Evolutionary conservation across 2,113 vertebrate species (phyloP), one percentile per base, ranked within the genome.

Genomic region (Phyllostomus discolor): DNA sequence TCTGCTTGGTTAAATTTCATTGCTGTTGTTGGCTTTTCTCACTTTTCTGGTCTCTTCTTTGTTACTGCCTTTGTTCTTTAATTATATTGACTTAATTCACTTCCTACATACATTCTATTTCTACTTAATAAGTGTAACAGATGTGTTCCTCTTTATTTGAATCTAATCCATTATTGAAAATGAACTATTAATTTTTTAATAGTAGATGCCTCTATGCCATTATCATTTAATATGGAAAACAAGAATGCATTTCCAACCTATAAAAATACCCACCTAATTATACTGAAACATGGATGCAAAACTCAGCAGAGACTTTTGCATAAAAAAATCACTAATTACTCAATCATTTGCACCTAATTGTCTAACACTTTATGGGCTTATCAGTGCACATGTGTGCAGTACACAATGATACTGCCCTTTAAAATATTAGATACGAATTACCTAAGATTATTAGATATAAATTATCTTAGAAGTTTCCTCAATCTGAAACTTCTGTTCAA

Each of bases 151-250:
- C 50, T 50, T 72, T 57, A 72, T 75, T 31, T 70, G 41, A 43
- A 35, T 43, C 8, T 31, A 75, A 54, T 41, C 9, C 4, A 28
- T 88, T 59, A 38, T 66, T 75, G 4, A 84, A 93, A 69, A 84
- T 67, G 16, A 79, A 95, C 35, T 82, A n/a, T 54, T 87, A n/a
- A n/a, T 85, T 96, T 97, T 97, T 72, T 67, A 83, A 86, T 35
- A 83, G 15, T 67, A 50, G 8, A 15, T 11, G 6, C 12, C 22
- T 7, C 0, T 35, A 2, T 43, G 41, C 12, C 20, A 72, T 75
- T 88, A n/a, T 83, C 67, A 89, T 83, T 80, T 78, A 93, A 46
- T 52, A 70, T 69, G 26, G 5, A 72, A 88, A 72, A 59, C 64
- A 79, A 57, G 15, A 72, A 43, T 82, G n/a, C 7, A 75, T 94